Percentiles rank a stretch among this genome's conserved stretches.
Evolutionary conservation across 2,113 vertebrate species (phyloP).

Genomic region (Sinosuthora webbiana): DNA sequence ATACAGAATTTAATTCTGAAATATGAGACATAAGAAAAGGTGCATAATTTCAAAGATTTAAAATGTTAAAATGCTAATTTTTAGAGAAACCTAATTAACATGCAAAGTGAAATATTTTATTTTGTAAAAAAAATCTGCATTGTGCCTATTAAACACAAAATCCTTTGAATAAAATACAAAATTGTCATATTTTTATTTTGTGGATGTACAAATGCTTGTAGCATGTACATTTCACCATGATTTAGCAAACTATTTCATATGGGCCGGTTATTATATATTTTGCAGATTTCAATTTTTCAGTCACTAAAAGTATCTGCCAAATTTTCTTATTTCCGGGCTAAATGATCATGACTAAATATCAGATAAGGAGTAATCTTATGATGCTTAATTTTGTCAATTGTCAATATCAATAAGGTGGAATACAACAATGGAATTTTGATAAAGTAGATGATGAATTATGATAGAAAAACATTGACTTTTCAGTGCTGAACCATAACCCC

Average conservation of each 20-base stretch:
- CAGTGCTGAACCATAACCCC: not conserved
- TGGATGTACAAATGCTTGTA: not conserved
- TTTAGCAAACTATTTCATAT: not conserved
- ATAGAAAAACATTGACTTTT: not conserved
- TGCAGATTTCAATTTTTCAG: not conserved
- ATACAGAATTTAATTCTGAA: constrained; percentile 38
- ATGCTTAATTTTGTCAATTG: not conserved
- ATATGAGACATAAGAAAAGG: not conserved
- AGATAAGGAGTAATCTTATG: not conserved
- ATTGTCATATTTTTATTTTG: not conserved
- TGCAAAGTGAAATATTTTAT: not conserved
- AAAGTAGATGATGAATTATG: not conserved
- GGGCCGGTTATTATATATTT: not conserved
- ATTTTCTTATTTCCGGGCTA: not conserved
- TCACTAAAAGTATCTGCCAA: not conserved
- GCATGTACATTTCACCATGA: not conserved
- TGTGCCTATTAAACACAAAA: not conserved
- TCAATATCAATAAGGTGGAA: not conserved
- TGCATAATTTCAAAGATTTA: constrained; percentile 37
- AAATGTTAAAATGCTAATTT: constrained; percentile 44
- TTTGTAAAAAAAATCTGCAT: not conserved
- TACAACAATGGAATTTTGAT: not conserved
- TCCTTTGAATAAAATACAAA: not conserved
- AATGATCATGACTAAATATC: not conserved
- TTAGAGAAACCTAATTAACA: constrained; percentile 42